Percentiles rank a stretch among this genome's conserved stretches.
phyloP scores from a whole-genome alignment of 2,113 vertebrate species.

The Mungos mungo region DNA sequence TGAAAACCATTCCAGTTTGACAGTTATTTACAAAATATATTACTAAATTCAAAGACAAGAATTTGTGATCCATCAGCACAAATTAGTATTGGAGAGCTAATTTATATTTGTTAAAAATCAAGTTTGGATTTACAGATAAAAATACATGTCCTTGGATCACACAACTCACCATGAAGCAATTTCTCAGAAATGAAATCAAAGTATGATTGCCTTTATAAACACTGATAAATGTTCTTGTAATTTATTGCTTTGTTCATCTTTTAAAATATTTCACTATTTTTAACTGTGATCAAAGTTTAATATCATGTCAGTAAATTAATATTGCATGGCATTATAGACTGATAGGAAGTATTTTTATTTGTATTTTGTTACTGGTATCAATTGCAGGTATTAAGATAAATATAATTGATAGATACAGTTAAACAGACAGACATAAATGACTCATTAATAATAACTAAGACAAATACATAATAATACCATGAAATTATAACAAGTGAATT shows the following conservation, averaged over 20 bases:
- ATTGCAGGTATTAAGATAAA: conserved; percentile 30
- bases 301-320: conserved; percentile 29
- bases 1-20: not conserved
- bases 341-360: conserved; percentile 15
- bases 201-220: not conserved
- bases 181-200: conserved; percentile 34
- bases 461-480: not conserved
- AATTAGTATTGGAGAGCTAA: not conserved
- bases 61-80: not conserved
- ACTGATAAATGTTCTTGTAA: conserved; percentile 22
- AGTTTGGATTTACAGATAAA: conserved; percentile 21
- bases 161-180: not conserved
- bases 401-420: not conserved
- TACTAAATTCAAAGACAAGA: not conserved
- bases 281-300: conserved; percentile 38
- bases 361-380: not conserved
- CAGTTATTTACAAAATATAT: not conserved
- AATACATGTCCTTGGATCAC: not conserved
- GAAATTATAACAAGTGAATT: conserved; percentile 37
- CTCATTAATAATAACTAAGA: not conserved
- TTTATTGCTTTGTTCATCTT: not conserved
- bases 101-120: conserved; percentile 27
- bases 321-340: not conserved
- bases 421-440: not conserved
- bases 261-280: conserved; percentile 49